These are phyloP conservation scores for Trypoxylon attenuatum DNA, from an alignment of 2,888 invertebrate genomes.

Conservation along the genomic window DNA sequence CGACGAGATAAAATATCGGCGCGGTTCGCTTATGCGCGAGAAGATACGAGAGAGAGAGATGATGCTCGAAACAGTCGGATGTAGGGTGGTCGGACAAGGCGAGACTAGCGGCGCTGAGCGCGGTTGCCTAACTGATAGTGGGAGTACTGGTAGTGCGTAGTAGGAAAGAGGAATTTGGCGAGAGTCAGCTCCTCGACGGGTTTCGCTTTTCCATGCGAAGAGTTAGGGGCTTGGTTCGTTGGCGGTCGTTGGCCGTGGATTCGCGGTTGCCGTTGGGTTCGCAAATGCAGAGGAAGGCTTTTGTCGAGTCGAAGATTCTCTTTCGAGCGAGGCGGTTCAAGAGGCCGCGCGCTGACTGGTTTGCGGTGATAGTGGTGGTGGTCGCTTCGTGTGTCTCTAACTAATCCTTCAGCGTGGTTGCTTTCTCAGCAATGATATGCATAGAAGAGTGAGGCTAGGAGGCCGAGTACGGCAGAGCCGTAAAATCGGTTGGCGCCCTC, in stretches of 20 bases:
- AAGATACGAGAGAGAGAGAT: background rate
- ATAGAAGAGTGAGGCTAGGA: slow-evolving; percentile 63
- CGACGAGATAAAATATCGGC: too few species aligned
- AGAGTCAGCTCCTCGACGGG: too few species aligned
- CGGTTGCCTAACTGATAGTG: background rate
- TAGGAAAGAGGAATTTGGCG: background rate
- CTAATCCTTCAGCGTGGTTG: slow-evolving; percentile 23
- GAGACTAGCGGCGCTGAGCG: too few species aligned
- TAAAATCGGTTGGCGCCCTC: slow-evolving; percentile 42
- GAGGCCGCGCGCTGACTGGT: slow-evolving; percentile 32
- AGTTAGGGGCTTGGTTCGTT: too few species aligned
- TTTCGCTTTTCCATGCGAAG: too few species aligned
- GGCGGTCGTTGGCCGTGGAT: background rate
- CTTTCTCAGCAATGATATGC: slow-evolving; percentile 67
- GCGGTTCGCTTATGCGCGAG: too few species aligned
- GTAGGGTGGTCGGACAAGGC: too few species aligned
- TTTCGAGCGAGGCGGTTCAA: too few species aligned
- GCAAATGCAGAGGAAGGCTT: too few species aligned
- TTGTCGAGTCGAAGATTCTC: background rate
- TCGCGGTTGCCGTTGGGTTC: background rate
- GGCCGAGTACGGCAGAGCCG: slow-evolving; percentile 55
- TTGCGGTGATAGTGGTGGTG: background rate
- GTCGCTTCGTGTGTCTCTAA: slow-evolving; percentile 14
- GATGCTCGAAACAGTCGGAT: background rate
- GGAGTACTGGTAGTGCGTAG: background rate